A percentile compares a stretch with the other conserved stretches of the same genome.
Conservation (phyloP, 2,797 vertebrate species). For the Atherinosoma microstoma region DNA sequence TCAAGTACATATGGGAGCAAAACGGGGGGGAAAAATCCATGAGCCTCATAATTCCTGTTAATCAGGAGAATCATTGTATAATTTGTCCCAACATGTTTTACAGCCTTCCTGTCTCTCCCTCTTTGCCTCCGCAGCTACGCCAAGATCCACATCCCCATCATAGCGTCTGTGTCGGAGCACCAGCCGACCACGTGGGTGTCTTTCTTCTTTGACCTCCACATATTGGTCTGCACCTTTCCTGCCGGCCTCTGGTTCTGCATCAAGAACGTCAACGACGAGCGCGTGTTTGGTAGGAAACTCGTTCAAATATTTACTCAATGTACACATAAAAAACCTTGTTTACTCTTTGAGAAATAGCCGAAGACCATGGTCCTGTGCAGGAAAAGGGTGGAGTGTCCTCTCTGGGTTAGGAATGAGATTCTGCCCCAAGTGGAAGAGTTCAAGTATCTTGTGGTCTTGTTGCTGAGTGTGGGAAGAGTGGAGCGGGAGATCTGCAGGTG, state of each 20-base stretch:
- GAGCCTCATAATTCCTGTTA: conserved; percentile 50
- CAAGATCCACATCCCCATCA: conserved; percentile 99
- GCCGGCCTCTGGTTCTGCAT: conserved; percentile 99
- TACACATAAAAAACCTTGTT: not conserved
- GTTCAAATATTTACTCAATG: not conserved
- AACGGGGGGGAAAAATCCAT: conserved; percentile 17
- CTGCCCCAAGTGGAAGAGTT: not conserved
- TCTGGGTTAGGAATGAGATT: not conserved
- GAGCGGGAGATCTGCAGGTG: too few species aligned
- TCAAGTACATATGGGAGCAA: conserved; percentile 22
- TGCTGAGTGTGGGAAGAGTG: too few species aligned
- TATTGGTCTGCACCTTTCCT: conserved; percentile 98
- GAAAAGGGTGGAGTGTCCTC: not conserved
- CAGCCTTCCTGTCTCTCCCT: conserved; percentile 19
- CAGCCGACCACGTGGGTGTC: conserved; percentile 99
- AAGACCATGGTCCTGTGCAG: not conserved
- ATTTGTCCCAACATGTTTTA: conserved; percentile 62
- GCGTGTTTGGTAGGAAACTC: conserved; percentile 90
- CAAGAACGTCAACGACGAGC: conserved; percentile 97
- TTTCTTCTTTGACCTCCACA: conserved; percentile 99
- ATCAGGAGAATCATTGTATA: conserved; percentile 64
- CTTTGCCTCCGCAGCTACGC: conserved; percentile 87
- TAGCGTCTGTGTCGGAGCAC: conserved; percentile 98
- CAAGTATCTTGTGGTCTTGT: too few species aligned
- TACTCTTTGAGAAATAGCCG: not conserved